Evolutionary conservation across 2,888 invertebrate genomes (phyloP), one percentile per base, ranked within the genome.

Genomic region (Acanthosepion lycidas): DNA sequence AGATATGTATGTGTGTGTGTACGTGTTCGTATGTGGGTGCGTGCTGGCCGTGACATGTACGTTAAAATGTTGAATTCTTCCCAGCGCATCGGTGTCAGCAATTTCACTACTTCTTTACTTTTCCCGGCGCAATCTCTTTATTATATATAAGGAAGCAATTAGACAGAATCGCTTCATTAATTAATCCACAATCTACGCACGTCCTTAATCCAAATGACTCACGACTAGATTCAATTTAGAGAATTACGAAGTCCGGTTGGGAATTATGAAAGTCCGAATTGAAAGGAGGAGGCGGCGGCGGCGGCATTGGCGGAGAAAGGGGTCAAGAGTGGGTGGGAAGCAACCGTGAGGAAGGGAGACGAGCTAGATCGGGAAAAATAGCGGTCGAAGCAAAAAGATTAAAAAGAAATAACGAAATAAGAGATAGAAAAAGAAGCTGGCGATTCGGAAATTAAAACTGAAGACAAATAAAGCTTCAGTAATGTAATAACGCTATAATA

Each of bases 151-250:
- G 23, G 26, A 28, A 64, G 64, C 64, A 64, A 64, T 64, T 64
- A 26, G 64, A 53, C 53, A 53, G 15, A 53, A 53, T 53, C 53
- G 64, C 28, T 64, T 26, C 64, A 64, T 64, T 64, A 64, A 64
- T 64, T 64, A 64, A 64, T 64, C 64, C 64, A 64, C 64, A 64
- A 64, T 64, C 64, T 64, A 64, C 64, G 64, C 64, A 64, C 64
- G 64, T 64, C 64, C 64, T 64, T 64, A 64, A 64, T 64, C 64
- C 26, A 64, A 64, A 64, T 64, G 64, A 64, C 64, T 64, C 64
- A 64, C 64, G 64, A 64, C 64, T 64, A 64, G 64, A 64, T 64
- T 64, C 64, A 64, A 64, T 64, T 64, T 64, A 64, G 64, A 64
- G 64, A 64, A 64, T 64, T 64, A 64, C 64, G 26, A 64, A 64